phyloP scores from a whole-genome alignment of 1,140 invertebrate species.

The Myzus persicae region DNA sequence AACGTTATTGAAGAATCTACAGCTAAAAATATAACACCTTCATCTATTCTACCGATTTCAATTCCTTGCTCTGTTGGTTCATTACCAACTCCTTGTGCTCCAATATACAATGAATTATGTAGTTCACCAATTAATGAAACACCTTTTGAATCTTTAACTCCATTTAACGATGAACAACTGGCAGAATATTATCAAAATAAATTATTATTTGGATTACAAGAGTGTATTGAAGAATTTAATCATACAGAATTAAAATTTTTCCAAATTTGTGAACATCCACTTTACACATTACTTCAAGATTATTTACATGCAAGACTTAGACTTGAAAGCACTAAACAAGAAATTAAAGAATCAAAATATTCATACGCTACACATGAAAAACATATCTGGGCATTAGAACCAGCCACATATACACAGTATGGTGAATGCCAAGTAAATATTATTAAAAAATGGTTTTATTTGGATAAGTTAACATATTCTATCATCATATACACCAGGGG shows the following conservation, averaged over 20 bases:
- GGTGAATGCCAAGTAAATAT: constrained; percentile 66
- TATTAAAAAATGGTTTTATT: not conserved
- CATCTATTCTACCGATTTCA: constrained; percentile 35
- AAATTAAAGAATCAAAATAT: constrained; percentile 65
- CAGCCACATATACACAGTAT: constrained; percentile 65
- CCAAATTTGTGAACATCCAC: constrained; percentile 63
- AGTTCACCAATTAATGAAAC: not conserved
- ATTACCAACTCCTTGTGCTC: constrained; percentile 47
- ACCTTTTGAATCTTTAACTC: constrained; percentile 42
- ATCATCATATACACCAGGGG: too few species aligned
- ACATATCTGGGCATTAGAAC: constrained; percentile 66
- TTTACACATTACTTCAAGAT: constrained; percentile 67
- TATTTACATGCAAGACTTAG: constrained; percentile 67
- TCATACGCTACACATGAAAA: constrained; percentile 64
- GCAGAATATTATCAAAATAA: constrained; percentile 37
- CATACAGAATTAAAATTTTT: constrained; percentile 32
- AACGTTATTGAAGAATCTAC: not conserved
- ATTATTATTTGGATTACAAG: not conserved
- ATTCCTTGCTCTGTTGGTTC: constrained; percentile 52
- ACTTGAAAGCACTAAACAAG: constrained; percentile 65
- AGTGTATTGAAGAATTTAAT: constrained; percentile 45
- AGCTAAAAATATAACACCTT: not conserved
- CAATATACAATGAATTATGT: constrained; percentile 25
- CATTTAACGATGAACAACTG: constrained; percentile 38
- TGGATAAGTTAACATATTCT: not conserved